phyloP scores from a whole-genome alignment of 2,113 vertebrate species.

The Lampris megalopsis region DNA sequence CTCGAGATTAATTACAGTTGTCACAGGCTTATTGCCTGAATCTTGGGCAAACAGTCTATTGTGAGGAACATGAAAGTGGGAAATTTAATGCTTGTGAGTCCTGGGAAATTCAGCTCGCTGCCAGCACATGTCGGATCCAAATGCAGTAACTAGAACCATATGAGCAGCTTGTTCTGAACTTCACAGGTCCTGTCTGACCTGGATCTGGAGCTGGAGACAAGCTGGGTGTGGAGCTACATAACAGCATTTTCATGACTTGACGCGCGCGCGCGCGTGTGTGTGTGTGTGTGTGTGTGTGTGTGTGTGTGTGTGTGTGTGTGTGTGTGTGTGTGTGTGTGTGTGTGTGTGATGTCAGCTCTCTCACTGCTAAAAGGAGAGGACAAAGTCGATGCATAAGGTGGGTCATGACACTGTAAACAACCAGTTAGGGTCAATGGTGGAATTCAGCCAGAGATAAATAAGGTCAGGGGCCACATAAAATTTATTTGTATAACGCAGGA shows the following conservation, averaged over 20 bases:
- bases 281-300: slow-evolving; percentile 15
- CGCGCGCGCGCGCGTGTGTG: slow-evolving; percentile 5
- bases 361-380: too few relatives aligned
- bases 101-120: slow-evolving; percentile 9
- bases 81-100: not conserved
- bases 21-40: not conserved
- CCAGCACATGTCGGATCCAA: not conserved
- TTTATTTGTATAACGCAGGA: too few relatives aligned
- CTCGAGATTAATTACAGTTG: not conserved
- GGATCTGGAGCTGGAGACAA: not conserved
- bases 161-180: not conserved
- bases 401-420: too few relatives aligned
- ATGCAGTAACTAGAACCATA: not conserved
- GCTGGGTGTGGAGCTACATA: not conserved
- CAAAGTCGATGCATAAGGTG: too few relatives aligned
- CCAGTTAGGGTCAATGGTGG: too few relatives aligned
- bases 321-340: slow-evolving; percentile 14
- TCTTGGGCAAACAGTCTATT: not conserved
- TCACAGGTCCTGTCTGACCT: slow-evolving; percentile 1
- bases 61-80: not conserved
- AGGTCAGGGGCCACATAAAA: too few relatives aligned
- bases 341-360: not conserved
- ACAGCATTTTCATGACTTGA: not conserved
- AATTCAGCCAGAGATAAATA: too few relatives aligned
- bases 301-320: slow-evolving; percentile 9